Evolutionary conservation across 1,140 invertebrate species (phyloP).

Genomic region (Hestina assimilis): DNA sequence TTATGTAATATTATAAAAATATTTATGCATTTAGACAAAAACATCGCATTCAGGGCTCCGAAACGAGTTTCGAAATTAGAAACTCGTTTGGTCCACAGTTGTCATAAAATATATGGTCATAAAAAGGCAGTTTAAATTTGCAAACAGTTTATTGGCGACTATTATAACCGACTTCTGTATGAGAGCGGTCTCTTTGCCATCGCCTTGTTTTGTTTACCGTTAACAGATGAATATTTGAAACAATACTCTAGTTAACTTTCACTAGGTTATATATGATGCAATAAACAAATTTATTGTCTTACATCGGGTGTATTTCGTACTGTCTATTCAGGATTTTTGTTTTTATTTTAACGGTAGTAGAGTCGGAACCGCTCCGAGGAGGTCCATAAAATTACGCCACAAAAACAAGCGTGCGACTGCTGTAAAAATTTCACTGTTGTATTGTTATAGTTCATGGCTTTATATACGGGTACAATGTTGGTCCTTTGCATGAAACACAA

Average conservation of each 20-base stretch:
- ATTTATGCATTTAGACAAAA: not conserved
- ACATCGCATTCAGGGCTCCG: not conserved
- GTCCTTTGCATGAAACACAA: slow-evolving; percentile 46
- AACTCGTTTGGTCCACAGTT: slow-evolving; percentile 7
- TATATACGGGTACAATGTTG: slow-evolving; percentile 39
- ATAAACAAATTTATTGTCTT: slow-evolving; percentile 56
- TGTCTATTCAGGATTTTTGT: slow-evolving; percentile 48
- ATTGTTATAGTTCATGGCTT: slow-evolving; percentile 37
- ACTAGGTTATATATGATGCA: slow-evolving; percentile 68
- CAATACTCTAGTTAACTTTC: slow-evolving; percentile 60
- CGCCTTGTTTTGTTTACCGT: slow-evolving; percentile 61
- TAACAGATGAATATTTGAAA: slow-evolving; percentile 46
- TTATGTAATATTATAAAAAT: no score
- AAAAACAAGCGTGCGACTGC: slow-evolving; percentile 61
- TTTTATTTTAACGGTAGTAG: slow-evolving; percentile 69
- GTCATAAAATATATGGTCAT: slow-evolving; percentile 27
- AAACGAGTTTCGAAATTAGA: slow-evolving; percentile 8
- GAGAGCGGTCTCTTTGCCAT: slow-evolving; percentile 43
- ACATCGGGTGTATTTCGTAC: slow-evolving; percentile 34
- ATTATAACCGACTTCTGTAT: slow-evolving; percentile 54
- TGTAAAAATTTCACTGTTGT: slow-evolving; percentile 46
- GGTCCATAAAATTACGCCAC: slow-evolving; percentile 44
- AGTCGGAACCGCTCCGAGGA: slow-evolving; percentile 41
- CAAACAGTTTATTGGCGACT: slow-evolving; percentile 53
- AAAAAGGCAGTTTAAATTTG: slow-evolving; percentile 49